Evolutionary conservation across 2,888 invertebrate species (phyloP).

Genomic region (Acleris holmiana): DNA sequence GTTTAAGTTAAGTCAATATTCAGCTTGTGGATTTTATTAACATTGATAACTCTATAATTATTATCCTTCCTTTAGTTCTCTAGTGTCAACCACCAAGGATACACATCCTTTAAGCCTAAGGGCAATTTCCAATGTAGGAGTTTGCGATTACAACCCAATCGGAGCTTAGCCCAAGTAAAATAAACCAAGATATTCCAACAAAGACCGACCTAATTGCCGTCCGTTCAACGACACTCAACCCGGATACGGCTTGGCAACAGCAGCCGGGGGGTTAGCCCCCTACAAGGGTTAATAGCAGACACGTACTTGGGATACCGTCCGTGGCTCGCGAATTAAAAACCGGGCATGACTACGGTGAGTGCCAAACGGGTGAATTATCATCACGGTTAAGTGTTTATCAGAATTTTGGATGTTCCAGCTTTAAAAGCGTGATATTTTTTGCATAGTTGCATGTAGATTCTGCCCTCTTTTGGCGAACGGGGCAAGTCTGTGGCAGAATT

Average conservation of each 20-base stretch:
- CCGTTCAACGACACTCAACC: constrained; percentile 75
- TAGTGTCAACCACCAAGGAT: background rate
- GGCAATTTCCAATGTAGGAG: background rate
- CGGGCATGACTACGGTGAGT: constrained; percentile 25
- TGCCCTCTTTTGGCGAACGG: no score
- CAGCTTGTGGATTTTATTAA: no score
- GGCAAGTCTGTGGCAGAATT: no score
- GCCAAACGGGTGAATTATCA: constrained; percentile 28
- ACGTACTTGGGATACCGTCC: constrained; percentile 46
- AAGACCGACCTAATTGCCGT: constrained; percentile 72
- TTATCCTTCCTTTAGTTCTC: no score
- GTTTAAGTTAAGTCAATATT: no score
- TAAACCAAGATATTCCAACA: constrained; percentile 31
- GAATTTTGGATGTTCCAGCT: constrained; percentile 16
- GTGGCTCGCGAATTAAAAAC: constrained; percentile 37
- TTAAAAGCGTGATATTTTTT: background rate
- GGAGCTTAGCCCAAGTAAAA: constrained; percentile 14
- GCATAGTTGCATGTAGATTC: no score
- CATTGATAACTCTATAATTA: no score
- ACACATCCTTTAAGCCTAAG: background rate
- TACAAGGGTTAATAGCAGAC: constrained; percentile 54
- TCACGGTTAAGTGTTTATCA: constrained; percentile 6
- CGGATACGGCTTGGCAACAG: constrained; percentile 64
- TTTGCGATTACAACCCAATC: constrained; percentile 17
- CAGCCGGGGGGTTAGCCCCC: constrained; percentile 49